Percentiles rank a stretch among this genome's conserved stretches.
Conservation (phyloP, 2,113 vertebrate genomes). For the Telmatochromis brachygnathus region DNA sequence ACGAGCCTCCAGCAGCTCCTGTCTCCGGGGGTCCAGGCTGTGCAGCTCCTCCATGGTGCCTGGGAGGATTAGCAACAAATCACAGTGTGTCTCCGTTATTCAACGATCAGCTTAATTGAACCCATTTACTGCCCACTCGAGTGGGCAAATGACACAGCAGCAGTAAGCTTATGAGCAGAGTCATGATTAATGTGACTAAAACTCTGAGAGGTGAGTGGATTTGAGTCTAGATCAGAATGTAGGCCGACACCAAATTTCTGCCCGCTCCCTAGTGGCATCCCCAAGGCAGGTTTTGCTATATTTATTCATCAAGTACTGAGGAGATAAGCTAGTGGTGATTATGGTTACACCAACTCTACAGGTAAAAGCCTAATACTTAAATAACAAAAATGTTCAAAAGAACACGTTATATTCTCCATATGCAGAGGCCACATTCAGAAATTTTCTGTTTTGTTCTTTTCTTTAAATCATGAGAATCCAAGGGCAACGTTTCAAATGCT, state of each 20-base stretch:
- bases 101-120: neutral
- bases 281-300: neutral
- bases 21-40: conserved; percentile 97
- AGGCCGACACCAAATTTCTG: neutral
- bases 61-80: conserved; percentile 44
- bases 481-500: conserved; percentile 30
- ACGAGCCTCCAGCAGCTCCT: conserved; percentile 95
- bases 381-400: neutral
- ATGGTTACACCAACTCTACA: neutral
- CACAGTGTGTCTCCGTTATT: neutral
- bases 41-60: conserved; percentile 99
- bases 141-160: neutral
- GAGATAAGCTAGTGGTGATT: neutral
- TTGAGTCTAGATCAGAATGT: neutral
- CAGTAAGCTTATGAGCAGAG: neutral
- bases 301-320: neutral
- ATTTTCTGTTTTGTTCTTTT: neutral
- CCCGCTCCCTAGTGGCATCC: neutral
- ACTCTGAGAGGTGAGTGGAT: neutral
- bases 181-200: neutral
- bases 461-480: neutral
- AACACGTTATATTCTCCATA: neutral
- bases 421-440: neutral
- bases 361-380: neutral
- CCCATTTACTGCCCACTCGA: neutral